Base-by-base conservation (phyloP, 2,888 invertebrate genomes). In the Drosophila stalkeri region DNA sequence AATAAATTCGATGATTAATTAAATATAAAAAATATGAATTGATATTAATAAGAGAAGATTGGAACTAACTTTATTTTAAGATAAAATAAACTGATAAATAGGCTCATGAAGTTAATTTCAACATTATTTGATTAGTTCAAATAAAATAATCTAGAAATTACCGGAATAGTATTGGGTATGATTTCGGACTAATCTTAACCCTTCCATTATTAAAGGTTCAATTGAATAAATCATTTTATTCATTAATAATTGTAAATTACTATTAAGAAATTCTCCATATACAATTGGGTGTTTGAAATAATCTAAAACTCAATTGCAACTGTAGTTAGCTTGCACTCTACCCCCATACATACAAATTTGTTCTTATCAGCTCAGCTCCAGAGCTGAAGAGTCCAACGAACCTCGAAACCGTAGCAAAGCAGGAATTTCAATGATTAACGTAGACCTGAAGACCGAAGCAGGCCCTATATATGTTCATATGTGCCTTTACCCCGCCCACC, bases 291-390 rank as follows among this genome's bases (percentile, higher is more conserved):
- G 6, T 27, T 27, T 27, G 27, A 27, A 27, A 3, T 27, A 27
- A 1, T 6, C 18, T 20, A 14, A 20, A 12, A 44, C 6, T 33
- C n/a, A 33, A 33, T 1, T 33, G 3, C 16, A 37, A 16, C 14
- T 37, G 52, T 31, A 31, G 49, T 12, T 31, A 7, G 12, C 18
- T 12, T 11, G 0, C n/a, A 49, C 7, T 49, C 5, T 6, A n/a
- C 14, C 18, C 31, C 1, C 11, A 7, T 20, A 20, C 7, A 16
- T 4, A 49, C n/a, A 6, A 55, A 43, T 55, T 31, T 6, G 47
- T 77, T 51, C 78, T 77, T 77, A 77, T 75, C 78, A 77, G 66
- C 37, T 77, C 74, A 77, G 54, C 20, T 27, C 27, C 9, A 47
- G 12, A 23, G 20, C n/a, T 39, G n/a, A 49, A 49, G 65, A 76